Evolutionary conservation across 53 echinoderm and acorn worm species (phyloP), one percentile per base, ranked within the genome.

Genomic region (Paracentrotus lividus): DNA sequence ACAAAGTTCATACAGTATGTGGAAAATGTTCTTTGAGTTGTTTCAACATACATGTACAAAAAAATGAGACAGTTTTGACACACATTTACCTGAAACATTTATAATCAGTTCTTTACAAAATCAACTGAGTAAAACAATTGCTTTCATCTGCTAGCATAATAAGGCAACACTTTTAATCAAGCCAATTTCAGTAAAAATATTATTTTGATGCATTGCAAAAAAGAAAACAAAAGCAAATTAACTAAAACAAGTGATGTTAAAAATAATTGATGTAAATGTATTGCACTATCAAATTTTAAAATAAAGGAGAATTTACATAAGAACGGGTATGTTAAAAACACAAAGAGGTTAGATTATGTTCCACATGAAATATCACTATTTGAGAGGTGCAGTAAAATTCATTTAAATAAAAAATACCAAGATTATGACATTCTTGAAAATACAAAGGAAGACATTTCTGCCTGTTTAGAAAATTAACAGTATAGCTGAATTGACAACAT

Each of bases 241-340:
- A 56, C 5, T 87, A 87, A 87, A 56, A 54, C 57, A 86, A 85
- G 24, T 32, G 31, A 54, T 55, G 21, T 56, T 45, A 5, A 47
- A 44, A 45, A 44, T 87, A 44, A 87, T 87, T 87, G 34, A 33
- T 87, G 26, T 56, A 87, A 56, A 87, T 8, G 47, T 87, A 87
- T 87, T 87, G 87, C 87, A 87, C 87, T 87, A 87, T 87, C 87
- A 87, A 87, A 87, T 23, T 36, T 58, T 56, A 87, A 87, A 56
- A 87, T 51, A 31, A 8, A 85, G 12, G 58, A 32, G 21, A 87
- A 55, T 87, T 58, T 36, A 56, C 23, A 86, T 5, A 55, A 33
- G 56, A 53, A 86, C 52, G 54, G 33, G 34, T 86, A 16, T 21
- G 42, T 34, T 55, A 87, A 87, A 85, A 81, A 44, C 15, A 45